Percentiles rank a stretch among this genome's conserved stretches.
These are phyloP conservation scores for Orthonevra nobilis DNA, from an alignment of 2,888 invertebrate species.

Conservation along the genomic window DNA sequence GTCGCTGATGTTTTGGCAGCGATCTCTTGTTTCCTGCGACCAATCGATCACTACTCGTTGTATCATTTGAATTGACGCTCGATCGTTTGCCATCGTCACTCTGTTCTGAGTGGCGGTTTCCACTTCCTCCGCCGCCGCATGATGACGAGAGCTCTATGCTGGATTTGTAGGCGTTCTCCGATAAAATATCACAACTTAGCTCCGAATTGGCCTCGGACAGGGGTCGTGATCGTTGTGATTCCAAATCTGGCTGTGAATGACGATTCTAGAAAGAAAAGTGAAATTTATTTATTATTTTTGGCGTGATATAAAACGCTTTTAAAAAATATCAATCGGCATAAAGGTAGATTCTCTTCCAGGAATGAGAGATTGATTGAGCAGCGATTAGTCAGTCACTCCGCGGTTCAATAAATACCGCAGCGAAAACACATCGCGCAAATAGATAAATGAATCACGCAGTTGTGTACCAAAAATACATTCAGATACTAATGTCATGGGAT, in stretches of 20 bases:
- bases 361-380: conserved; percentile 27
- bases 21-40: conserved; percentile 73
- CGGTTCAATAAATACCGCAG: conserved; percentile 25
- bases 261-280: conserved; percentile 81
- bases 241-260: conserved; percentile 83
- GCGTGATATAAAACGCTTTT: no score
- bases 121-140: conserved; percentile 63
- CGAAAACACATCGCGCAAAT: conserved; percentile 4
- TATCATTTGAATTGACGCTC: conserved; percentile 78
- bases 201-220: conserved; percentile 79
- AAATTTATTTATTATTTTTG: conserved; percentile 62
- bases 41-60: conserved; percentile 74
- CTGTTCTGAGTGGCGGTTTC: conserved; percentile 67
- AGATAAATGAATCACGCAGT: conserved; percentile 39
- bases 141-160: conserved; percentile 73
- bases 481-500: conserved; percentile 46
- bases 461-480: conserved; percentile 46
- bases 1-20: conserved; percentile 86
- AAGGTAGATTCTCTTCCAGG: conserved; percentile 21
- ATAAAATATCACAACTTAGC: conserved; percentile 75
- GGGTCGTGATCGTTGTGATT: conserved; percentile 77
- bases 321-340: conserved; percentile 14
- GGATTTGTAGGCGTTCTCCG: conserved; percentile 72
- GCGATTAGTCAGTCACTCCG: conserved; percentile 33
- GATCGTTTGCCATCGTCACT: conserved; percentile 73